These are phyloP conservation scores for Sesia bembeciformis DNA, from an alignment of 2,888 invertebrate species.

Conservation along the genomic window DNA sequence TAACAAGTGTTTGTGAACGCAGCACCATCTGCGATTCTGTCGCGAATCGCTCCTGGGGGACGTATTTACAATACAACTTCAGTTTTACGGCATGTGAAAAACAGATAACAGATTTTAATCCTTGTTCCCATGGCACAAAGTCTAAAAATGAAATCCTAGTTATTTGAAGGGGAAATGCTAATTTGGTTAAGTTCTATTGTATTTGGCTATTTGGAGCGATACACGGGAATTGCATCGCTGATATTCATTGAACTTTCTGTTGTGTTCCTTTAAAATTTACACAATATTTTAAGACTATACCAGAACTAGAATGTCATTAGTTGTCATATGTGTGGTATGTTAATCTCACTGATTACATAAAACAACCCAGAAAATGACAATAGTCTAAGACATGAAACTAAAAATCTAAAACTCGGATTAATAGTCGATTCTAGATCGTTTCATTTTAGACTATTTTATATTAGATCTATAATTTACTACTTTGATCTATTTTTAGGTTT, in stretches of 20 bases:
- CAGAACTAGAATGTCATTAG: too few relatives aligned
- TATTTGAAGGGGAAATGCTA: background rate
- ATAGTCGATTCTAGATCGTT: too few relatives aligned
- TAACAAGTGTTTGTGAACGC: conserved; percentile 39
- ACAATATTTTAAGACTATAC: too few relatives aligned
- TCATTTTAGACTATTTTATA: too few relatives aligned
- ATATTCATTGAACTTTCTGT: background rate
- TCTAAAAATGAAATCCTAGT: background rate
- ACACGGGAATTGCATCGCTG: background rate
- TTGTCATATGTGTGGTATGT: too few relatives aligned
- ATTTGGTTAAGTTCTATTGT: background rate
- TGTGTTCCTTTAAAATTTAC: too few relatives aligned
- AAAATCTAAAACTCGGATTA: too few relatives aligned
- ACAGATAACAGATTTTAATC: background rate
- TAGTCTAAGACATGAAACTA: too few relatives aligned
- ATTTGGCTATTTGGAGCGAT: background rate
- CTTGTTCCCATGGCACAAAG: background rate
- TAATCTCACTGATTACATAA: too few relatives aligned
- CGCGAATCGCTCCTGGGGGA: conserved; percentile 28
- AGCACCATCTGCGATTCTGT: conserved; percentile 35
- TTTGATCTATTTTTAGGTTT: too few relatives aligned
- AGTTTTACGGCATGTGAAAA: conserved; percentile 1
- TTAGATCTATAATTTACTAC: too few relatives aligned
- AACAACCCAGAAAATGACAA: too few relatives aligned
- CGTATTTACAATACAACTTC: conserved; percentile 12